These are phyloP conservation scores for Chloroceryle aenea DNA, from an alignment of 2,113 vertebrate genomes.

Conservation along the genomic window DNA sequence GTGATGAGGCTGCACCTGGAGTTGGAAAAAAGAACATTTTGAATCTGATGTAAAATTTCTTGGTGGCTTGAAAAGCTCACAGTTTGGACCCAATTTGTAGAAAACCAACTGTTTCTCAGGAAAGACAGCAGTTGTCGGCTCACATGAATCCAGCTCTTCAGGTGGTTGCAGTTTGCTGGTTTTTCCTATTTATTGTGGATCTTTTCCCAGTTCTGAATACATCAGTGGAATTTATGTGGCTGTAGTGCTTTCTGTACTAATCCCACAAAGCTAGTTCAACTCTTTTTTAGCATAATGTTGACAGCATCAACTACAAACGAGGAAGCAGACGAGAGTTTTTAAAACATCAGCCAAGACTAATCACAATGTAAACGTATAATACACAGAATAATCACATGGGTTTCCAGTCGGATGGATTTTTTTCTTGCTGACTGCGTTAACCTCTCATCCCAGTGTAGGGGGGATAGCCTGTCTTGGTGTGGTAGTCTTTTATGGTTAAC, in stretches of 20 bases:
- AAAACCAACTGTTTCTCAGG: not conserved
- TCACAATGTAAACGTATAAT: not conserved
- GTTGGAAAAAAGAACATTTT: not conserved
- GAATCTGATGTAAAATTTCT: not conserved
- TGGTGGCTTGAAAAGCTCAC: not conserved
- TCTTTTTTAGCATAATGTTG: not conserved
- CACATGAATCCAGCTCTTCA: not conserved
- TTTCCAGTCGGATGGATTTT: conserved; percentile 1
- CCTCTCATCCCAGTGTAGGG: not conserved
- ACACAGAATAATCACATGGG: not conserved
- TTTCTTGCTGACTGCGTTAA: not conserved
- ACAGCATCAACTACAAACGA: not conserved
- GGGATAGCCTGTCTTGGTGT: not conserved
- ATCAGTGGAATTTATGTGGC: not conserved
- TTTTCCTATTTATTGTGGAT: not conserved
- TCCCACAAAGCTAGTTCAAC: not conserved
- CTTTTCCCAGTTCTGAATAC: not conserved
- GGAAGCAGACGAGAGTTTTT: not conserved
- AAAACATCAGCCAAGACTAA: not conserved
- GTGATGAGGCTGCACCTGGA: not conserved
- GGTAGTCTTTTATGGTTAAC: not conserved
- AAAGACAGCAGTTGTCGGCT: fast-evolving
- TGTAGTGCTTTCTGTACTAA: not conserved
- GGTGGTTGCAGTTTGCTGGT: not conserved
- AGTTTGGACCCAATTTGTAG: not conserved